Evolutionary conservation across 92 coral and sea anemone genomes (phyloP).

Genomic region (Parazoanthus atlanticus): DNA sequence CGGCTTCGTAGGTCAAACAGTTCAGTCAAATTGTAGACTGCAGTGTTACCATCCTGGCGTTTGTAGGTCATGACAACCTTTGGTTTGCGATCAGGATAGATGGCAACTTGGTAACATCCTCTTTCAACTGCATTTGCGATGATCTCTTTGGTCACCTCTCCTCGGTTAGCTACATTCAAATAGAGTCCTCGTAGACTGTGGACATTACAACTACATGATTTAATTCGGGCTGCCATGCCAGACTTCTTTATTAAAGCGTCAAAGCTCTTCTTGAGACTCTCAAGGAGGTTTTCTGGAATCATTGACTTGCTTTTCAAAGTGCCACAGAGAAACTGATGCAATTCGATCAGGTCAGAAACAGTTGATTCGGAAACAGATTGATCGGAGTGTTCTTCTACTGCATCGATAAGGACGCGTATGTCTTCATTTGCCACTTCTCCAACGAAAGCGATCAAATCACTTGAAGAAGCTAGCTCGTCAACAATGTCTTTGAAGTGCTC

Average conservation of each 20-base stretch:
- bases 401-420: constrained; percentile 88
- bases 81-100: constrained; percentile 43
- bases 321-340: constrained; percentile 82
- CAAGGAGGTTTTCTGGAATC: constrained; percentile 58
- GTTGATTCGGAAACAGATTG: constrained; percentile 89
- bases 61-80: constrained; percentile 69
- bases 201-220: constrained; percentile 73
- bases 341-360: constrained; percentile 92
- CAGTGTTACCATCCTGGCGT: constrained; percentile 58
- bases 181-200: constrained; percentile 85
- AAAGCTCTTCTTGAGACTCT: constrained; percentile 31
- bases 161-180: constrained; percentile 88
- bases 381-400: constrained; percentile 98
- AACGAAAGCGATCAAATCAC: constrained; percentile 73
- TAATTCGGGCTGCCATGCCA: constrained; percentile 85
- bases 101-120: constrained; percentile 72
- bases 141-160: constrained; percentile 83
- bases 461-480: constrained; percentile 67
- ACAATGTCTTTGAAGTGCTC: constrained; percentile 59
- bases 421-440: constrained; percentile 86
- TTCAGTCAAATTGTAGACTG: constrained; percentile 72
- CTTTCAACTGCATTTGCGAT: constrained; percentile 73
- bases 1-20: constrained; percentile 92
- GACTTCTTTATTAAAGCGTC: constrained; percentile 37
- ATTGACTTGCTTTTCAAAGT: constrained; percentile 49